Evolutionary conservation across 35 echinoderm and acorn worm species (phyloP).

Genomic region (Apostichopus parvimensis): DNA sequence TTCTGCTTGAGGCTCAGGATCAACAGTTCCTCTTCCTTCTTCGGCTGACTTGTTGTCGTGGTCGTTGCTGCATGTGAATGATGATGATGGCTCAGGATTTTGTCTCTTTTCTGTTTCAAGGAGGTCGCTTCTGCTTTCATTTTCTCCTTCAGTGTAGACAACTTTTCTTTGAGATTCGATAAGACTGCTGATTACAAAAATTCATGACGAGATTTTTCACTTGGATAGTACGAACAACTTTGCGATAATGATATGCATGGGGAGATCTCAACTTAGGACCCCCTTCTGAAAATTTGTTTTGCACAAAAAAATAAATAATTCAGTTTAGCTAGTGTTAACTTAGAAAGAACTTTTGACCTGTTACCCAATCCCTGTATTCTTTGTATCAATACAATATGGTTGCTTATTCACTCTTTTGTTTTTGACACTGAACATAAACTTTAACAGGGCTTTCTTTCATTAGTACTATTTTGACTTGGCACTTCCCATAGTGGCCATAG

Average conservation of each 20-base stretch:
- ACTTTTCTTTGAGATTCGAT: background rate
- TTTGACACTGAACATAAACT: no score
- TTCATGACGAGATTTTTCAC: background rate
- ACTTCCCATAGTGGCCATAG: no score
- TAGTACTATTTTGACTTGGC: no score
- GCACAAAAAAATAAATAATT: no score
- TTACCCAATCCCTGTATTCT: no score
- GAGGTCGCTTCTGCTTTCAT: slow-evolving; percentile 11
- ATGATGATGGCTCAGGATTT: background rate
- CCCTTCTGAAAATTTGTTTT: no score
- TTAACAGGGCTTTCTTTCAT: no score
- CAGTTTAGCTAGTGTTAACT: no score
- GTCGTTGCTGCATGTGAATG: background rate
- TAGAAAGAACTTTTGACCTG: no score
- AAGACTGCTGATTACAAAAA: background rate
- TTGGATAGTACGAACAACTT: background rate
- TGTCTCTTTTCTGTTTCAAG: background rate
- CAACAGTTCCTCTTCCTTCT: background rate
- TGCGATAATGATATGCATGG: background rate
- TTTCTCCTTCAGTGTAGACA: background rate
- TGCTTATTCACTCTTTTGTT: no score
- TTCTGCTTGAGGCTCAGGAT: background rate
- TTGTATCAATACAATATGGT: no score
- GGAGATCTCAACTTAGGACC: no score
- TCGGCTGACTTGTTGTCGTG: background rate